Evolutionary conservation across 2,113 vertebrate genomes (phyloP).

Genomic region (Thamnophis sirtalis): DNA sequence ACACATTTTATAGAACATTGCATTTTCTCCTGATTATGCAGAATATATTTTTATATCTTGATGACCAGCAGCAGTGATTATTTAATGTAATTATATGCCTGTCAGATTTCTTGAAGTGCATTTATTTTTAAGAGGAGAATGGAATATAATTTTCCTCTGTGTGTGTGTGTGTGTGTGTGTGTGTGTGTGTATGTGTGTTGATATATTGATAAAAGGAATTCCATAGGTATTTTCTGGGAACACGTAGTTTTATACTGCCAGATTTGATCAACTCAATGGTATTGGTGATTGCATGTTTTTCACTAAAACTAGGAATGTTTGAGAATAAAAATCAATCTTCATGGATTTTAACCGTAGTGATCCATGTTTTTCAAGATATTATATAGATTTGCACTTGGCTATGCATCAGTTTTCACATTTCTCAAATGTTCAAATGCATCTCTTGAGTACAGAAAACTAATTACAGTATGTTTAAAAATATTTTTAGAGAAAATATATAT

Average conservation of each 20-base stretch:
- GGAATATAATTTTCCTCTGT: background rate
- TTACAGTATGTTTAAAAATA: background rate
- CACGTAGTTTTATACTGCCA: background rate
- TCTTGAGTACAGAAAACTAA: background rate
- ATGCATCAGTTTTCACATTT: background rate
- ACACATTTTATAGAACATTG: background rate
- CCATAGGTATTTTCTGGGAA: background rate
- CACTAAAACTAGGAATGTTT: background rate
- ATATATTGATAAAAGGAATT: background rate
- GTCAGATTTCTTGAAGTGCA: background rate
- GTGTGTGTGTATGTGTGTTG: too few species aligned
- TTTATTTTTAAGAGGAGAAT: background rate
- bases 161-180: too few species aligned
- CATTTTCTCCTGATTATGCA: background rate
- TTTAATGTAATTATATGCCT: background rate
- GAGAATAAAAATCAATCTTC: background rate
- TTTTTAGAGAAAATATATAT: background rate
- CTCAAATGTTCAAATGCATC: background rate
- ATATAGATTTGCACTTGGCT: background rate
- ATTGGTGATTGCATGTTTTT: background rate
- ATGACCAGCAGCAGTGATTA: background rate
- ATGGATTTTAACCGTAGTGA: background rate
- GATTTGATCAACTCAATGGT: background rate
- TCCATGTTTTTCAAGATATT: background rate
- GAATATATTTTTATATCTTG: background rate